Evolutionary conservation across 2,113 vertebrate genomes (phyloP).

Genomic region (Sciurus niger): DNA sequence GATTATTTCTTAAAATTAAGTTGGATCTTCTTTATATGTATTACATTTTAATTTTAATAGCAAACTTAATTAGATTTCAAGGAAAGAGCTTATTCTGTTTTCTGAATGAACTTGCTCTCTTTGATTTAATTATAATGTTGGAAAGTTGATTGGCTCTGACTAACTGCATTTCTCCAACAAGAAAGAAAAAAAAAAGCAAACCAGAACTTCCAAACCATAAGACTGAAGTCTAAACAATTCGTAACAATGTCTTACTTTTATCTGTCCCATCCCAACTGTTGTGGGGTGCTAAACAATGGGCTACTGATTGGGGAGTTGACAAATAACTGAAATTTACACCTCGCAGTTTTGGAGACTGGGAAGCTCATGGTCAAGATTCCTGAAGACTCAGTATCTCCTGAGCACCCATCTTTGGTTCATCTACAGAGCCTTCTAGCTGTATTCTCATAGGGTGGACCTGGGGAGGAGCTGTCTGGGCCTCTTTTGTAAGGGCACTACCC

Average conservation of each 20-base stretch:
- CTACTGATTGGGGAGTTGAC: not conserved
- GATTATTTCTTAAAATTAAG: slow-evolving; percentile 67
- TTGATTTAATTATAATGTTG: slow-evolving; percentile 40
- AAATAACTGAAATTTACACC: not conserved
- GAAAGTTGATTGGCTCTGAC: slow-evolving; percentile 31
- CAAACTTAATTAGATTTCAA: slow-evolving; percentile 58
- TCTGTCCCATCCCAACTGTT: fast-evolving
- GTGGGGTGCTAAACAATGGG: not conserved
- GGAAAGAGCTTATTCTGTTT: slow-evolving; percentile 50
- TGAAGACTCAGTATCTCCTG: not conserved
- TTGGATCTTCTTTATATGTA: slow-evolving; percentile 60
- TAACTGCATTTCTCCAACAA: slow-evolving; percentile 6
- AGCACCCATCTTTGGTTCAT: not conserved
- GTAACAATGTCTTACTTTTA: not conserved
- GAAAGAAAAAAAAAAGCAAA: not conserved
- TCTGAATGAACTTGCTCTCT: slow-evolving; percentile 55
- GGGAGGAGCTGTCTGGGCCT: not conserved
- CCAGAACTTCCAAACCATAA: not conserved
- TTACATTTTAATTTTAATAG: slow-evolving; percentile 57
- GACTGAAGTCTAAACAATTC: not conserved
- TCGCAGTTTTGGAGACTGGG: not conserved
- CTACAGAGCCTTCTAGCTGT: not conserved
- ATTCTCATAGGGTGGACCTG: not conserved
- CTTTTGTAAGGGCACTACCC: not conserved
- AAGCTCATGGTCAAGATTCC: not conserved